A percentile compares a stretch with the other conserved stretches of the same genome.
Conservation (phyloP, 1,140 invertebrate genomes). For the Leucophenga varia region DNA sequence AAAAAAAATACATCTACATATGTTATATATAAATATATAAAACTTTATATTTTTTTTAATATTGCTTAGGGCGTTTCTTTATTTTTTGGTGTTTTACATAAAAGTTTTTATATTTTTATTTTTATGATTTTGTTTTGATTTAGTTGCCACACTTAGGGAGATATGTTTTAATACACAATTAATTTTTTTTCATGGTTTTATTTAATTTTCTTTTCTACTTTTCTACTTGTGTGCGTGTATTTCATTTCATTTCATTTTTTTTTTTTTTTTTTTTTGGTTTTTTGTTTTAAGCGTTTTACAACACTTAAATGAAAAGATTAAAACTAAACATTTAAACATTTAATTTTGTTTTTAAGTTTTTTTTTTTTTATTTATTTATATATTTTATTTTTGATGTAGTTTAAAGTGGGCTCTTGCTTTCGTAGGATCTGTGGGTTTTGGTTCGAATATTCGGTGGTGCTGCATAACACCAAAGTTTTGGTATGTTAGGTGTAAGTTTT, state of each 20-base stretch:
- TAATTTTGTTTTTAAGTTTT: neutral
- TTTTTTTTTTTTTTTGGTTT: constrained; percentile 9
- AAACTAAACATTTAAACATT: constrained; percentile 6
- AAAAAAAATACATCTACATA: no score
- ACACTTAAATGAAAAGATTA: constrained; percentile 3
- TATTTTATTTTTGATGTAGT: neutral
- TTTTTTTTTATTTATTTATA: constrained; percentile 1
- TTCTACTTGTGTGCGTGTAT: constrained; percentile 2
- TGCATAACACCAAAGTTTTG: no score
- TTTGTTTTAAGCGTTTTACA: constrained; percentile 3
- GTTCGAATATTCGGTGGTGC: no score
- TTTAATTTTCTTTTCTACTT: constrained; percentile 8
- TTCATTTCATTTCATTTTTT: constrained; percentile 5
- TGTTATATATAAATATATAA: constrained; percentile 3
- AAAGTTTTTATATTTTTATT: no score
- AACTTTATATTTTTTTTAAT: constrained; percentile 1
- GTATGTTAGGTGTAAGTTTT: no score
- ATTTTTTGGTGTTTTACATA: constrained; percentile 4
- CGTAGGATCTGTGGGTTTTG: neutral
- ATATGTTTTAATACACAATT: no score
- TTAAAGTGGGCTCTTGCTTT: neutral
- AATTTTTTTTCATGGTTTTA: neutral
- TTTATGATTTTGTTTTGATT: no score
- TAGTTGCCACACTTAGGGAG: no score
- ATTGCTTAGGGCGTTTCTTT: constrained; percentile 14